Conservation (phyloP, 92 coral and sea anemone species). For the Phenganax marumi region DNA sequence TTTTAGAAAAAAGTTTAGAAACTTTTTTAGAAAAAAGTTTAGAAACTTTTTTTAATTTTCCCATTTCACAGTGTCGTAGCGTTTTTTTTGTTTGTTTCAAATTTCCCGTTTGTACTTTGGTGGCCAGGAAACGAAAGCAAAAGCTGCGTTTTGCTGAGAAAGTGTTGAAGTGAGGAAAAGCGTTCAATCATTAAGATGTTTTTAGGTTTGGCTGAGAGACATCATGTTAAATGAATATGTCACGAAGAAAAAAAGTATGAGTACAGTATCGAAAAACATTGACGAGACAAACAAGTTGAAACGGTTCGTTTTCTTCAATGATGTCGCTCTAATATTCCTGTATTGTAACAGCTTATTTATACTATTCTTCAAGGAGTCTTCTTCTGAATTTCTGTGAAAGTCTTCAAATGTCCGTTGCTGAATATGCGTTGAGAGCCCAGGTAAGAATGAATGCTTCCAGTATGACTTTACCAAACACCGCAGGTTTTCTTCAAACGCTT, state of each 20-base stretch:
- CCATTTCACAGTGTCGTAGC: too few relatives aligned
- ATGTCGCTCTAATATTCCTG: not conserved
- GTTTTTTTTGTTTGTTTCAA: too few relatives aligned
- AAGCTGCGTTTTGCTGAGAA: not conserved
- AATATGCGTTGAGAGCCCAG: constrained; percentile 90
- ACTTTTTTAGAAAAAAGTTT: too few relatives aligned
- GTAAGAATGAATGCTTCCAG: constrained; percentile 35
- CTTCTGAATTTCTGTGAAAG: constrained; percentile 74
- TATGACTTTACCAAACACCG: not conserved
- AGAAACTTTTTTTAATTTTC: too few relatives aligned
- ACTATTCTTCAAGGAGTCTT: constrained; percentile 64
- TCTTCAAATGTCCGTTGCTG: constrained; percentile 83
- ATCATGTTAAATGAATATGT: constrained; percentile 91
- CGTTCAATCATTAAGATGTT: not conserved
- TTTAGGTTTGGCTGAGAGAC: constrained; percentile 82
- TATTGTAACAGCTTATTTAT: not conserved
- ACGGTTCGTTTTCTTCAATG: constrained; percentile 46
- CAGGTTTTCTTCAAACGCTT: not conserved
- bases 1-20: too few relatives aligned
- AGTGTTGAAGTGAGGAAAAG: not conserved
- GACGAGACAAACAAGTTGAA: constrained; percentile 90
- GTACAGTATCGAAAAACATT: constrained; percentile 80
- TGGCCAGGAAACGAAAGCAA: too few relatives aligned
- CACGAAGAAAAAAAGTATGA: constrained; percentile 80
- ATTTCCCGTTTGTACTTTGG: too few relatives aligned